Conservation (phyloP, 2,888 invertebrate genomes). For the Zhengitettix transpicula region DNA sequence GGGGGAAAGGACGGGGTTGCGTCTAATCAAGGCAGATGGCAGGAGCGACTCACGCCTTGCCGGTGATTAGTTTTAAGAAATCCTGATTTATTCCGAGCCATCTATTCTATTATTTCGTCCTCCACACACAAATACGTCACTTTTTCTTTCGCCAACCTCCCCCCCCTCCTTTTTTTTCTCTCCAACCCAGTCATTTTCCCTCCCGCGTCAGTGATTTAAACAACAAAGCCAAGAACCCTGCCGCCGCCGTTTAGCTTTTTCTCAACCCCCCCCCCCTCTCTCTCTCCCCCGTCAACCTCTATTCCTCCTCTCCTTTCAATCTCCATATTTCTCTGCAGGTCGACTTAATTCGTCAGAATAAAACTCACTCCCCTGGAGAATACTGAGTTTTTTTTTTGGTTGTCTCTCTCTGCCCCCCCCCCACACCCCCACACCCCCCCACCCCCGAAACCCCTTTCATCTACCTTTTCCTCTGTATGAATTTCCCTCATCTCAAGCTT, state of each 20-base stretch:
- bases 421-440: background rate
- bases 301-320: slow-evolving; percentile 1
- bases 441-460: background rate
- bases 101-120: slow-evolving; percentile 8
- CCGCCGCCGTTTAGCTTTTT: background rate
- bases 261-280: no score
- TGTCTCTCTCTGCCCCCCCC: background rate
- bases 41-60: slow-evolving; percentile 5
- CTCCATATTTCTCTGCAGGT: slow-evolving; percentile 7
- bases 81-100: slow-evolving; percentile 11
- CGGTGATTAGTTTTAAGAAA: slow-evolving; percentile 12
- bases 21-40: background rate
- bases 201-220: background rate
- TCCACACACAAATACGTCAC: background rate
- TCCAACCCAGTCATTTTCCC: background rate
- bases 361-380: slow-evolving; percentile 1
- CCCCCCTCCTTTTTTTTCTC: background rate
- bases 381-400: slow-evolving; percentile 3
- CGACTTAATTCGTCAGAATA: slow-evolving; percentile 3
- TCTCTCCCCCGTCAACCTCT: no score
- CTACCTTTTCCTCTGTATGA: background rate
- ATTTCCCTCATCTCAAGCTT: no score
- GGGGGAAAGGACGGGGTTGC: background rate
- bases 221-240: background rate
- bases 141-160: background rate